phyloP scores from a whole-genome alignment of 2,888 invertebrate species.

The Brenthis ino region DNA sequence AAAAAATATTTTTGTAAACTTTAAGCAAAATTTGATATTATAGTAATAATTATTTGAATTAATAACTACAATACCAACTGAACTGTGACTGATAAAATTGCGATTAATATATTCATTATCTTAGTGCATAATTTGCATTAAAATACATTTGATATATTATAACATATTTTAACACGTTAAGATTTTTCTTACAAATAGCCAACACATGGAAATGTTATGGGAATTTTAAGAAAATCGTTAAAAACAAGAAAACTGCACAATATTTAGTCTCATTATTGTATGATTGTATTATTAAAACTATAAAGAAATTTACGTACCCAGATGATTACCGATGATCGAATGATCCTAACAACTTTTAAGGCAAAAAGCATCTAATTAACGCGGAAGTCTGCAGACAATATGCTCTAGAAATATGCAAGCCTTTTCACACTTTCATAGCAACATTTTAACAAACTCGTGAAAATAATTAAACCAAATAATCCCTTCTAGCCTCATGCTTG shows the following conservation, averaged over 20 bases:
- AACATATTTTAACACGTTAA: not conserved
- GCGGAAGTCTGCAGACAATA: constrained; percentile 25
- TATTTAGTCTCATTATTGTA: constrained; percentile 7
- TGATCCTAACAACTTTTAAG: constrained; percentile 25
- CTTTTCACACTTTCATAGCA: constrained; percentile 34
- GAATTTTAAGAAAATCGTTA: constrained; percentile 11
- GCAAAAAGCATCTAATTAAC: constrained; percentile 28
- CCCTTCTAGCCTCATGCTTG: constrained; percentile 38
- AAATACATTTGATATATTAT: constrained; percentile 12
- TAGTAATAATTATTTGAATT: constrained; percentile 6
- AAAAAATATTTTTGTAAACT: constrained; percentile 8
- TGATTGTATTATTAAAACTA: constrained; percentile 8
- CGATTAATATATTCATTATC: constrained; percentile 1
- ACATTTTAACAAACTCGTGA: constrained; percentile 31
- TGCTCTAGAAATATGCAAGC: constrained; percentile 36
- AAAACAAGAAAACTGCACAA: not conserved
- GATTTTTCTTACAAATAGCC: constrained; percentile 9
- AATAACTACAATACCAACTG: constrained; percentile 19
- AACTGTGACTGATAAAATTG: constrained; percentile 16
- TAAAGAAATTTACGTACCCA: constrained; percentile 33
- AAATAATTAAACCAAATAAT: constrained; percentile 27
- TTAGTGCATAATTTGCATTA: constrained; percentile 9
- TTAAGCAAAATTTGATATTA: constrained; percentile 15
- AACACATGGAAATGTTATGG: constrained; percentile 16
- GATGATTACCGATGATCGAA: constrained; percentile 22